phyloP scores from a whole-genome alignment of 1,140 invertebrate species.

The Monochamus saltuarius region DNA sequence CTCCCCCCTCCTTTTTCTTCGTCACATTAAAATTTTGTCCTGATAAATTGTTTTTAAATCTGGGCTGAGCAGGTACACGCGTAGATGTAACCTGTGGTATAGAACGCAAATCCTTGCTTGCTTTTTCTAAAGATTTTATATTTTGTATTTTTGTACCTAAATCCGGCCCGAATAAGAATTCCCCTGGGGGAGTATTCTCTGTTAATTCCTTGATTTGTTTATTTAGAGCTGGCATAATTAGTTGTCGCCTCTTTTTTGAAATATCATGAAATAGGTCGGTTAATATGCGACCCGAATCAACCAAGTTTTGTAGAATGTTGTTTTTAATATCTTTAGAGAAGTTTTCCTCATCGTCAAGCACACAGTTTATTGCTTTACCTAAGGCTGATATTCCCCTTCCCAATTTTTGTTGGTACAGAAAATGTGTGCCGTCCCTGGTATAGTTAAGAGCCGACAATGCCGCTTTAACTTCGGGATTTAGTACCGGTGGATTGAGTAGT shows the following conservation, averaged over 20 bases:
- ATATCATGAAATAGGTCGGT: neutral
- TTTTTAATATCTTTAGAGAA: neutral
- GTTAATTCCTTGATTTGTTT: neutral
- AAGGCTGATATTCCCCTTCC: neutral
- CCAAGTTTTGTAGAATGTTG: neutral
- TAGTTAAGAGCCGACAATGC: neutral
- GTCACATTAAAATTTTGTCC: too few species aligned
- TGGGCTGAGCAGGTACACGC: neutral
- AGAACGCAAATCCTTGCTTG: neutral
- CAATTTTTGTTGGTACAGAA: neutral
- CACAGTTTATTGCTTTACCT: neutral
- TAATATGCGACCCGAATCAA: neutral
- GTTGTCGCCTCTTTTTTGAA: neutral
- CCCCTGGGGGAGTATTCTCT: neutral
- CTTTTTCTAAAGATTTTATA: neutral
- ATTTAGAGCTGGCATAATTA: neutral
- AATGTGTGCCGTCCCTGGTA: neutral
- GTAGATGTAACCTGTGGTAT: neutral
- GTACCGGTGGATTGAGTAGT: too few species aligned
- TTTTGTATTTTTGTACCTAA: slow-evolving; percentile 4
- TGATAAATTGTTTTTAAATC: too few species aligned
- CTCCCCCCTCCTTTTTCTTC: neutral
- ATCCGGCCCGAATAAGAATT: neutral
- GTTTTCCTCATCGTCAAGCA: neutral
- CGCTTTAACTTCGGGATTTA: neutral